phyloP scores from a whole-genome alignment of 2,888 invertebrate species.

The Anthoptus insignis region DNA sequence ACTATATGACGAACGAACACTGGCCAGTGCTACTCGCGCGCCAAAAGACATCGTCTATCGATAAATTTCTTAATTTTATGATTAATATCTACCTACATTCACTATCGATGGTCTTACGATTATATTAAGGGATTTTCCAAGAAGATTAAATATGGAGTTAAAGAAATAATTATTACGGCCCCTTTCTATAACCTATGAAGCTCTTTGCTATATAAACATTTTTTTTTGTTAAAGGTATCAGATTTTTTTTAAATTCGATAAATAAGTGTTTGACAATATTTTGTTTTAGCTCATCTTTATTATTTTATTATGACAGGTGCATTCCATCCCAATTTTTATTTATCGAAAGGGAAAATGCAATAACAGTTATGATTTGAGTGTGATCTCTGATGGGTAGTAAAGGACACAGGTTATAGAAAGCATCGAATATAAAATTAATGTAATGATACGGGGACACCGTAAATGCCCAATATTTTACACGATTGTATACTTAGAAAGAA shows the following conservation, averaged over 20 bases:
- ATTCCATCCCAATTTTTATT: too few relatives aligned
- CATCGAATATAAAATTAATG: conserved; percentile 18
- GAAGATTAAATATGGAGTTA: conserved; percentile 26
- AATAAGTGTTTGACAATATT: too few relatives aligned
- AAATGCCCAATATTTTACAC: conserved; percentile 8
- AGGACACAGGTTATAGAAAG: not conserved
- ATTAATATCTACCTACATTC: conserved; percentile 53
- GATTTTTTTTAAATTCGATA: too few relatives aligned
- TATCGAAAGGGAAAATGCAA: too few relatives aligned
- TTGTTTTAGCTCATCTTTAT: too few relatives aligned
- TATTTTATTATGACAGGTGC: too few relatives aligned
- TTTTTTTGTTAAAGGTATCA: too few relatives aligned
- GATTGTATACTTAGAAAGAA: conserved; percentile 32
- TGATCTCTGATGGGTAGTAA: not conserved
- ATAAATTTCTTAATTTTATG: conserved; percentile 60
- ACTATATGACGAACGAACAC: conserved; percentile 51
- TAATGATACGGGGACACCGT: conserved; percentile 15
- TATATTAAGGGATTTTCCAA: conserved; percentile 31
- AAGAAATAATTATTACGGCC: not conserved
- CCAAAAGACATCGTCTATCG: conserved; percentile 55
- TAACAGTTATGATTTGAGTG: too few relatives aligned
- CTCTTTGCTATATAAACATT: too few relatives aligned
- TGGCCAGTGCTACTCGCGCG: conserved; percentile 68
- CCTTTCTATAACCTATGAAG: too few relatives aligned
- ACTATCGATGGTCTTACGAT: conserved; percentile 47